phyloP scores from a whole-genome alignment of 2,113 vertebrate genomes.

The Rhea americana region DNA sequence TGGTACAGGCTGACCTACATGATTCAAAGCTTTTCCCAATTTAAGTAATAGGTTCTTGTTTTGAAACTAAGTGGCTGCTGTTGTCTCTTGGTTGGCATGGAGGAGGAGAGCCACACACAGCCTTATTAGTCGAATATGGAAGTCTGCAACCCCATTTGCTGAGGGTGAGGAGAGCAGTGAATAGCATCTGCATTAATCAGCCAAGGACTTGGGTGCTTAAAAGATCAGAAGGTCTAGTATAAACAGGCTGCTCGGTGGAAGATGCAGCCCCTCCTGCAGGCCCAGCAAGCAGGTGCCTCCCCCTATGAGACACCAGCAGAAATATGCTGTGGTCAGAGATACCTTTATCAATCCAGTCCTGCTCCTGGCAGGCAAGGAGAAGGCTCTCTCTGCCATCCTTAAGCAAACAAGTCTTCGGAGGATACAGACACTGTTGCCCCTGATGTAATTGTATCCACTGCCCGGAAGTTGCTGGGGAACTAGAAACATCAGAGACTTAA shows the following conservation, averaged over 20 bases:
- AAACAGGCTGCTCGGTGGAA: slow-evolving; percentile 11
- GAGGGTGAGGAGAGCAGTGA: slow-evolving; percentile 43
- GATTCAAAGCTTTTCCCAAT: slow-evolving; percentile 68
- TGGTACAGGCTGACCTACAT: slow-evolving; percentile 36
- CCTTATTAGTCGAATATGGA: slow-evolving; percentile 80
- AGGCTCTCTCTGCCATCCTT: background rate
- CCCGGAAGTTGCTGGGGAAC: background rate
- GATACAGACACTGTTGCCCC: background rate
- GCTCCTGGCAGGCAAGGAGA: background rate
- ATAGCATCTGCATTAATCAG: slow-evolving; percentile 74
- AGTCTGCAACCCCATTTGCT: slow-evolving; percentile 70
- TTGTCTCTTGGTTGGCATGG: slow-evolving; percentile 62
- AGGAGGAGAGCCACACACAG: slow-evolving; percentile 49
- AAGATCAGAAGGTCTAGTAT: slow-evolving; percentile 45
- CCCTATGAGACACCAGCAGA: background rate
- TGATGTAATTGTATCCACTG: background rate
- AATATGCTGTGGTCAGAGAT: background rate
- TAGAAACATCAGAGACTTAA: background rate
- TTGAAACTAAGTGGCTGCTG: slow-evolving; percentile 57
- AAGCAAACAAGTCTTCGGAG: background rate
- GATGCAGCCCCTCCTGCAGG: background rate
- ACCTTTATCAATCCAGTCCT: too few relatives aligned
- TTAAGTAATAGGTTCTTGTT: slow-evolving; percentile 70
- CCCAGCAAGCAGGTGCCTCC: background rate
- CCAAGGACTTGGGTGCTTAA: slow-evolving; percentile 60